These are phyloP conservation scores for Euphonia xanthogaster DNA, from an alignment of 2,797 vertebrate species.

Conservation along the genomic window DNA sequence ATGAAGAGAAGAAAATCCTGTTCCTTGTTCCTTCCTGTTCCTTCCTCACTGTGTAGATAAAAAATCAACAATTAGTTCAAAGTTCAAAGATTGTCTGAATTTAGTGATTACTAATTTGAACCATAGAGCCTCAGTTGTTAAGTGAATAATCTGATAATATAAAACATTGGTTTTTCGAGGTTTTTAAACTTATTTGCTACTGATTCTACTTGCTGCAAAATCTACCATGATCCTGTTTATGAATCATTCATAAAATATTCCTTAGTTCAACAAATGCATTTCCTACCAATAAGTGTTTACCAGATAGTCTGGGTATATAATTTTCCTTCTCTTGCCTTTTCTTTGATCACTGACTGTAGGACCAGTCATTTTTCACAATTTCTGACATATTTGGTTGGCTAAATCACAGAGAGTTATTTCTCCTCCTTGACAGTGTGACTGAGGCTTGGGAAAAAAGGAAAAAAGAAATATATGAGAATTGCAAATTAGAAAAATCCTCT, in stretches of 20 bases:
- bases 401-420: constrained; percentile 40
- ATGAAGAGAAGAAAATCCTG: background rate
- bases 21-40: background rate
- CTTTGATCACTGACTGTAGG: background rate
- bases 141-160: background rate
- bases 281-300: constrained; percentile 12
- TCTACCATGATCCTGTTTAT: background rate
- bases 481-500: constrained; percentile 16
- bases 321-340: background rate
- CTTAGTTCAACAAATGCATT: background rate
- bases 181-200: background rate
- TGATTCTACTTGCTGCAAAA: background rate
- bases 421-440: constrained; percentile 10
- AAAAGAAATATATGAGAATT: background rate
- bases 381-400: background rate
- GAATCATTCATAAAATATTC: constrained; percentile 5
- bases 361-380: constrained; percentile 13
- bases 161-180: background rate
- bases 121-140: background rate
- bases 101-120: background rate
- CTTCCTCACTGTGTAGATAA: background rate
- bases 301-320: background rate
- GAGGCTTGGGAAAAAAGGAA: background rate
- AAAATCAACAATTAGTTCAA: background rate
- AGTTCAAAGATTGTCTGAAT: background rate